phyloP scores from a whole-genome alignment of 2,797 vertebrate genomes.

The Coranthus polyacanthus region DNA sequence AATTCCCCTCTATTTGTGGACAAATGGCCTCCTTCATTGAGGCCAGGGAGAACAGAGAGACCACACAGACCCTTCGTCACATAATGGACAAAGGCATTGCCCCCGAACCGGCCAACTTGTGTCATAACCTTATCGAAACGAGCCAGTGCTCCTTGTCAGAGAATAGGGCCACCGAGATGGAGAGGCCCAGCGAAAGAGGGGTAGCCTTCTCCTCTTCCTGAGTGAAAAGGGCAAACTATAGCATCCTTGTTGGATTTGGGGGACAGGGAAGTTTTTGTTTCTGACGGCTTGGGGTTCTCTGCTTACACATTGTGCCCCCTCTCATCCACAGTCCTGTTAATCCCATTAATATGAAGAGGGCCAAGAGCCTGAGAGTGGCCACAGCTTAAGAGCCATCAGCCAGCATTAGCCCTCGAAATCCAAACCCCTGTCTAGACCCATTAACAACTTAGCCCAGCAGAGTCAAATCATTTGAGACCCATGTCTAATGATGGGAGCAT shows the following conservation, averaged over 20 bases:
- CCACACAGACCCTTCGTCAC: conserved; percentile 75
- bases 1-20: conserved; percentile 66
- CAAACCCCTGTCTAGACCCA: conserved; percentile 83
- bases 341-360: conserved; percentile 87
- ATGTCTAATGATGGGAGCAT: conserved; percentile 55
- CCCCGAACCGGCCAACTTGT: conserved; percentile 70
- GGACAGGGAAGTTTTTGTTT: conserved; percentile 77
- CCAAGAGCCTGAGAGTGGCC: conserved; percentile 76
- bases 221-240: conserved; percentile 66
- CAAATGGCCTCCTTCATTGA: conserved; percentile 69
- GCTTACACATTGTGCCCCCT: conserved; percentile 71
- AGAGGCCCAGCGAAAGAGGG: conserved; percentile 39
- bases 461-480: conserved; percentile 76
- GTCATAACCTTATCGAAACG: conserved; percentile 75
- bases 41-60: conserved; percentile 68
- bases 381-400: conserved; percentile 81
- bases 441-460: conserved; percentile 72
- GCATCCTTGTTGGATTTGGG: conserved; percentile 44
- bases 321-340: conserved; percentile 78
- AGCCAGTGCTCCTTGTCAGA: conserved; percentile 59
- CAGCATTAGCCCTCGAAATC: conserved; percentile 81
- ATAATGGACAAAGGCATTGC: conserved; percentile 75
- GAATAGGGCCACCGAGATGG: conserved; percentile 63
- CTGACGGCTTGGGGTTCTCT: conserved; percentile 71
- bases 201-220: conserved; percentile 52